Evolutionary conservation across 2,797 vertebrate genomes (phyloP), one percentile per base, ranked within the genome.

Genomic region (Enteromius treurensis): DNA sequence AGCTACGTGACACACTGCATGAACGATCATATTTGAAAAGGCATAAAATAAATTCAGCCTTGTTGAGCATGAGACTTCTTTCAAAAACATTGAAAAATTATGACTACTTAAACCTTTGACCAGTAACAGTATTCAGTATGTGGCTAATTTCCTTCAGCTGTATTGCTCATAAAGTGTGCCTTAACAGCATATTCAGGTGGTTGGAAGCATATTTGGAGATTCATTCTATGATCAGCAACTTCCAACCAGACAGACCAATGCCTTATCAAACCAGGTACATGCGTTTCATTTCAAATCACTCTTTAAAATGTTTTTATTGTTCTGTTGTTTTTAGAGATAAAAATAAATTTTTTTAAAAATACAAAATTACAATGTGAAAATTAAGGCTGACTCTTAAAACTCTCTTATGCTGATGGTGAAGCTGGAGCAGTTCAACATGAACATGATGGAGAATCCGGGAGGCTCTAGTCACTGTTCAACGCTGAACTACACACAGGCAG

Each of bases 381-480:
- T 64, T 26, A 64, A 64, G 13, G 23, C 23, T 62, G 23, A 29
- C 23, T 62, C 21, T 53, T 34, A 37, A 26, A 53, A 10, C 13
- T 19, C 45, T 71, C 37, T 42, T 49, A 37, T 67, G 4, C 7
- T 58, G 10, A 26, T 45, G 8, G 3, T 77, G 34, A 85, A 99
- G 97, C 96, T 99, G 80, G 98, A 99, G 89, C 98, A 99, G 93
- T 99, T 99, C 94, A 99, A 98, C 89, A 99, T 99, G 97, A 99
- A 98, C 89, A 99, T 99, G 97, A 95, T 99, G 7, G 97, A 99
- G 90, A 98, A 91, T 45, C 95, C 97, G 87, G 97, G 97, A 92
- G 97, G 96, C 92, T 96, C 97, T 89, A 98, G 93, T 94, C 96
- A 96, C 0, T 97, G 97, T 87, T 97, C 97, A 85, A 98, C 98